Conservation (phyloP, 2,113 vertebrate genomes). For the Sander vitreus region DNA sequence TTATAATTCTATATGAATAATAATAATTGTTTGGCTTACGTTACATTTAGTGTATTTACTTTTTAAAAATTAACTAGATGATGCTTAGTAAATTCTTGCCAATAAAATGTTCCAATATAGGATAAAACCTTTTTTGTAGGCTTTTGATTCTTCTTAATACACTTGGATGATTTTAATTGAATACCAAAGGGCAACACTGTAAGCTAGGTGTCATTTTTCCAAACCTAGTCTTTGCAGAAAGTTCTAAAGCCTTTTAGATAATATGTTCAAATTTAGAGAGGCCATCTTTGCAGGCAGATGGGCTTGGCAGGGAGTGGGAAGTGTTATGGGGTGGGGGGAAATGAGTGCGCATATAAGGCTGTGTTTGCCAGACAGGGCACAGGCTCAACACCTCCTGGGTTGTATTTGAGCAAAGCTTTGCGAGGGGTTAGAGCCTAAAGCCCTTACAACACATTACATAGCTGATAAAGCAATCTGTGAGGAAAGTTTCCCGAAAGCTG, state of each 20-base stretch:
- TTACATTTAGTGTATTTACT: neutral
- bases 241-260: slow-evolving; percentile 51
- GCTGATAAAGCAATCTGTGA: slow-evolving; percentile 80
- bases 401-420: slow-evolving; percentile 82
- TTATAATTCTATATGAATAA: neutral
- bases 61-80: neutral
- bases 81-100: neutral
- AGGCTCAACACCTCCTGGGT: slow-evolving; percentile 80
- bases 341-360: slow-evolving; percentile 72
- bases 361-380: slow-evolving; percentile 78
- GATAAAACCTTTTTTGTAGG: neutral
- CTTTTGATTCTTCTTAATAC: neutral
- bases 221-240: slow-evolving; percentile 46
- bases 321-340: slow-evolving; percentile 65
- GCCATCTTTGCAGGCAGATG: slow-evolving; percentile 80
- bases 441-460: slow-evolving; percentile 77
- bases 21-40: neutral
- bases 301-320: slow-evolving; percentile 75
- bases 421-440: slow-evolving; percentile 76
- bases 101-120: neutral
- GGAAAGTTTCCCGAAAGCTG: slow-evolving; percentile 65
- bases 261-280: slow-evolving; percentile 59
- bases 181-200: neutral
- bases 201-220: slow-evolving; percentile 19
- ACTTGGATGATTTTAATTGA: neutral